Evolutionary conservation across 2,888 invertebrate species (phyloP).

Genomic region (Noctuana brunneofusca): DNA sequence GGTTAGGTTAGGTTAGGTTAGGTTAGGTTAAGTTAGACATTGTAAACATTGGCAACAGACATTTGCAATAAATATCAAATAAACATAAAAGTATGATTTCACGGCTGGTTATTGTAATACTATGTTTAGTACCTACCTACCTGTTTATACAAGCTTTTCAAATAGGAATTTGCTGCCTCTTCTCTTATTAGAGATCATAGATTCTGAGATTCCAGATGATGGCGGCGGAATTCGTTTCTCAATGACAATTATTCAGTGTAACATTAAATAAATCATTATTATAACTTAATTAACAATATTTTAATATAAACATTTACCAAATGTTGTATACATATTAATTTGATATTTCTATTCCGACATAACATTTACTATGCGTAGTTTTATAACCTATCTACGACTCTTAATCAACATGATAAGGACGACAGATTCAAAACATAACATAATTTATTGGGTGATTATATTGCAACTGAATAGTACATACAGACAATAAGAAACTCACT

Average conservation of each 20-base stretch:
- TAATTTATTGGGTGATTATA: not conserved
- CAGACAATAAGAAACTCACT: not conserved
- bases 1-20: no score
- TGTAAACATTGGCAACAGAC: not conserved
- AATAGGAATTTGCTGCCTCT: no score
- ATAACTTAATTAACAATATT: no score
- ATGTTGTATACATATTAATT: not conserved
- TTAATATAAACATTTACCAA: not conserved
- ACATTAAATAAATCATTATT: no score
- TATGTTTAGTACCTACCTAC: not conserved
- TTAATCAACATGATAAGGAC: not conserved
- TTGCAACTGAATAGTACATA: not conserved
- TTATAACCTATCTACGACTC: not conserved
- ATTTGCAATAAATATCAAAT: not conserved
- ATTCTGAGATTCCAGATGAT: no score
- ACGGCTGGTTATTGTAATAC: not conserved
- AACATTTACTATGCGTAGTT: not conserved
- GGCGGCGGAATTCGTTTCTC: no score
- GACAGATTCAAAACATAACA: not conserved
- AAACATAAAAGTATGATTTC: not conserved
- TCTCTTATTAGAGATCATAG: no score
- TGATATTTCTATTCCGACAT: not conserved
- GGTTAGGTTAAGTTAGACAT: no score
- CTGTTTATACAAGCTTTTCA: not conserved
- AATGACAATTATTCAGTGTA: no score